Conservation (phyloP, 2,113 vertebrate genomes). For the Vulpes lagopus region DNA sequence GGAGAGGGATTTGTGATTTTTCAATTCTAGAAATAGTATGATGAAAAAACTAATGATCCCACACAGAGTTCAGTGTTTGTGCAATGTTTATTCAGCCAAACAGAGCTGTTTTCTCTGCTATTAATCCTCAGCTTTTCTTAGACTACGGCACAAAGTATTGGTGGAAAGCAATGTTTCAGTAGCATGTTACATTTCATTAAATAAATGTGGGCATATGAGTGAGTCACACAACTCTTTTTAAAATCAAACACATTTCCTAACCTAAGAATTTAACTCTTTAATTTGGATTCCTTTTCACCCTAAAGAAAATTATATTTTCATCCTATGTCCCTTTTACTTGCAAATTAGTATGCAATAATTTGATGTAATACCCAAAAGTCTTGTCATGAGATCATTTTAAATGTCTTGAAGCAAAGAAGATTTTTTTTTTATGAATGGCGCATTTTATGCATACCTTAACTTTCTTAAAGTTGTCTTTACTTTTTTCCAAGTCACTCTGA, state of each 20-base stretch:
- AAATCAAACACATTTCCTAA: slow-evolving; percentile 57
- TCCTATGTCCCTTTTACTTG: slow-evolving; percentile 43
- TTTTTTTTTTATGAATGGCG: not conserved
- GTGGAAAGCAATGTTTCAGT: slow-evolving; percentile 64
- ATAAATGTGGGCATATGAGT: slow-evolving; percentile 57
- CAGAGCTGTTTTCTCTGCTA: slow-evolving; percentile 72
- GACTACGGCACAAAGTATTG: slow-evolving; percentile 60
- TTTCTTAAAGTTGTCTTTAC: slow-evolving; percentile 61
- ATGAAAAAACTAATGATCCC: slow-evolving; percentile 78
- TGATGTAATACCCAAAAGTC: slow-evolving; percentile 17
- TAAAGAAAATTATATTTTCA: slow-evolving; percentile 30
- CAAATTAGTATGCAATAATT: slow-evolving; percentile 37
- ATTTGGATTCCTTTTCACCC: slow-evolving; percentile 54
- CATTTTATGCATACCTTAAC: slow-evolving; percentile 42
- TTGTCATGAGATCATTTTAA: slow-evolving; percentile 58
- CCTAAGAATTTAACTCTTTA: slow-evolving; percentile 43
- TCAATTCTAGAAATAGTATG: slow-evolving; percentile 79
- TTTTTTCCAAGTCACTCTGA: slow-evolving; percentile 45
- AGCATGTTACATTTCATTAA: slow-evolving; percentile 78
- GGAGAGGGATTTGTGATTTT: slow-evolving; percentile 79
- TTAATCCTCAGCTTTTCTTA: slow-evolving; percentile 72
- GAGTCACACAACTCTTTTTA: slow-evolving; percentile 65
- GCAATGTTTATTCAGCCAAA: slow-evolving; percentile 74
- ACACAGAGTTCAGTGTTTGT: slow-evolving; percentile 68
- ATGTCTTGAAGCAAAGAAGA: slow-evolving; percentile 54